Base-by-base conservation (phyloP, 2,113 vertebrate species). In the Hydropotes inermis region DNA sequence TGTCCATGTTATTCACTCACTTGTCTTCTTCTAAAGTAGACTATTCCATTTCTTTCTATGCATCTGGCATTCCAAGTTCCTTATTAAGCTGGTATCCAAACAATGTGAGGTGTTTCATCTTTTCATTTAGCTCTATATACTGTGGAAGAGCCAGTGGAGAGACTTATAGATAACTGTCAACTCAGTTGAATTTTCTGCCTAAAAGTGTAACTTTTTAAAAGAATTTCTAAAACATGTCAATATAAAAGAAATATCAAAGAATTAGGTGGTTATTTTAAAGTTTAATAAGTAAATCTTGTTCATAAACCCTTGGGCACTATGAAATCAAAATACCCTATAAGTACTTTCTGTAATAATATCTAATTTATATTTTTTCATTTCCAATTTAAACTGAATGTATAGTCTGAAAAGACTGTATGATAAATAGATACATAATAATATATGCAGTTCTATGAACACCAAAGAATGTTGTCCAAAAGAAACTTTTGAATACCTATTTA, bases 381-480 rank as follows among this genome's bases (percentile, higher is more conserved):
- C 47, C 16, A 58, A 58, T 70, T 93, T 94, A 96, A 92, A 86
- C 30, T 93, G 27, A 36, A 87, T 92, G 10, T 94, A 47, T 93
- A 93, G 28, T 93, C 90, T 95, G 27, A 95, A 94, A 95, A 97
- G 64, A 89, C 90, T 95, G 8, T 94, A 94, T 64, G 27, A 94
- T 92, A 86, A 25, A 47, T 88, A 91, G 27, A 94, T 95, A 94
- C 36, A 55, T 83, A 74, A 83, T 91, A 95, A 93, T 78, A 95
- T 76, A 91, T 94, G 30, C 86, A 82, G 67, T 86, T 95, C 96
- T 95, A 87, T 84, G 36, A 97, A 87, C 67, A 95, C 96, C 95
- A 97, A 97, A 97, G 89, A 97, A 95, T 89, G 21, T 90, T 91
- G 36, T 92, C 54, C 78, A 89, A 86, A 96, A 93, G 94, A 95